Base-by-base conservation (phyloP, 2,113 vertebrate genomes). In the Cyanoderma ruficeps region DNA sequence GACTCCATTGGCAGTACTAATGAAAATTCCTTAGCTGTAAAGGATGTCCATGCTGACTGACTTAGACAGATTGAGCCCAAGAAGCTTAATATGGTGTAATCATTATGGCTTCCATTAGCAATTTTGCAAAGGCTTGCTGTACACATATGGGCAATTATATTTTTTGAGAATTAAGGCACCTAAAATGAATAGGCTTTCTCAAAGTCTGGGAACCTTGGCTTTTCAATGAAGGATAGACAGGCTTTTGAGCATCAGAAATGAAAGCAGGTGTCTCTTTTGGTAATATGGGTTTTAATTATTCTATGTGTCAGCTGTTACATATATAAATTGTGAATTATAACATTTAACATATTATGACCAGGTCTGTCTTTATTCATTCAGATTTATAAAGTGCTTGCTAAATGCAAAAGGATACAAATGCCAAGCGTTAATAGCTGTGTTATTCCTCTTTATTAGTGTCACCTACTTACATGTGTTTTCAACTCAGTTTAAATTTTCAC, bases 11-110 rank as follows among this genome's bases (percentile, higher is more conserved):
- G 30, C 83, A 90, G 68, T 28, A 47, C 22, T 89, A 89, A 95
- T 92, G 80, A 92, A 95, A 95, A 90, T 63, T 77, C 55, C 39
- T 90, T 83, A 63, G 72, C 37, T 93, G 46, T 86, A 28, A 92
- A 83, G 49, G 60, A 90, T 74, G 79, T 59, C 60, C 52, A 6
- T 16, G n/a, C 35, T 94, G 76, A 93, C 35, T 74, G 92, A 77
- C 76, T 80, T 61, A 92, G 79, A 93, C 50, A 94, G 94, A 90
- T 75, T 83, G 47, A 92, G 19, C 21, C 44, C 64, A 83, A 47
- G 56, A 74, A 89, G 24, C 24, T 44, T 94, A 92, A 84, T 92
- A 81, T 68, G 71, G 76, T 81, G 13, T 39, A 90, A 83, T 81
- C 56, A 89, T 89, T 74, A 72, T 31, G 13, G 35, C 42, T 93